These are phyloP conservation scores for Aphidius colemani DNA, from an alignment of 2,888 invertebrate genomes.

Conservation along the genomic window DNA sequence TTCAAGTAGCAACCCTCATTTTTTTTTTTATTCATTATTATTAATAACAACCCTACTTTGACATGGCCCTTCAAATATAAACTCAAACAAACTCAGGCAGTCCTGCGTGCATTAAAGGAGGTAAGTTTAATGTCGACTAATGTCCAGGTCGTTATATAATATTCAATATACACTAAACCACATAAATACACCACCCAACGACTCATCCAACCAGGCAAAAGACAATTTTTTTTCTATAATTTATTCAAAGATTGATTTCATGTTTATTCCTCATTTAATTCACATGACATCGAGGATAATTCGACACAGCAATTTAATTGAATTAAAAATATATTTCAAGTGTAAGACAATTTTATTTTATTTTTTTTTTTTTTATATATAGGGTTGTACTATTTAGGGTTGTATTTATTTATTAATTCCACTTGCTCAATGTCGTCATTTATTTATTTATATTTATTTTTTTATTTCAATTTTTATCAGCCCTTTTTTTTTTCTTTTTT, in stretches of 20 bases:
- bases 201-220: slow-evolving; percentile 15
- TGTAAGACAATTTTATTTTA: too few relatives aligned
- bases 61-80: slow-evolving; percentile 48
- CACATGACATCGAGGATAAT: slow-evolving; percentile 3
- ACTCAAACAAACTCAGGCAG: slow-evolving; percentile 56
- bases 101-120: too few relatives aligned
- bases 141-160: too few relatives aligned
- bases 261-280: slow-evolving; percentile 25
- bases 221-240: slow-evolving; percentile 7
- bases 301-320: not conserved
- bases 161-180: too few relatives aligned
- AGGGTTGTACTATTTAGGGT: not conserved
- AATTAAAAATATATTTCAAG: not conserved
- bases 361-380: too few relatives aligned
- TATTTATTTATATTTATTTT: slow-evolving; percentile 22
- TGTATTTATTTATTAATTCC: slow-evolving; percentile 3
- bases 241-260: slow-evolving; percentile 30
- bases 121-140: too few relatives aligned
- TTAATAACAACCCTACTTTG: too few relatives aligned
- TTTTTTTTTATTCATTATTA: too few relatives aligned
- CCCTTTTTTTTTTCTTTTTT: slow-evolving; percentile 40
- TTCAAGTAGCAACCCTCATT: too few relatives aligned
- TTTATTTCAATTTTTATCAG: slow-evolving; percentile 12
- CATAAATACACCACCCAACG: not conserved
- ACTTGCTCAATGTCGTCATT: slow-evolving; percentile 15